These are phyloP conservation scores for Drosophila pallidifrons DNA, from an alignment of 1,140 invertebrate genomes.

Conservation along the genomic window DNA sequence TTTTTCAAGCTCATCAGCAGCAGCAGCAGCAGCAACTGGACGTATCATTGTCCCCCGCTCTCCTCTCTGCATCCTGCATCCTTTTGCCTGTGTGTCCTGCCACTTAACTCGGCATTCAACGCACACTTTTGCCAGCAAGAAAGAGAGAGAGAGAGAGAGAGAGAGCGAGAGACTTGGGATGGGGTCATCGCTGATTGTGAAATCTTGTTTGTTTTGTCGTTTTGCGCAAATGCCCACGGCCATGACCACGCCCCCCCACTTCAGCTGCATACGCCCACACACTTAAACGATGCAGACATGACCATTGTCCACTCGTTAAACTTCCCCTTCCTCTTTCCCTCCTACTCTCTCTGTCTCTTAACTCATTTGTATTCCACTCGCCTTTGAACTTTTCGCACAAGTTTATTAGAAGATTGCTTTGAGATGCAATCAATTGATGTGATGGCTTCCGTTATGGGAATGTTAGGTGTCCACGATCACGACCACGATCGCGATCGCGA, in stretches of 20 bases:
- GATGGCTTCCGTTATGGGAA: slow-evolving; percentile 29
- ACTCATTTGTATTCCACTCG: slow-evolving; percentile 10
- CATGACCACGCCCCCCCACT: slow-evolving; percentile 20
- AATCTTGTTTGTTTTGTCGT: slow-evolving; percentile 71
- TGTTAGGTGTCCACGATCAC: slow-evolving; percentile 33
- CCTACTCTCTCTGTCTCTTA: background rate
- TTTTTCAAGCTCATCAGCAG: slow-evolving; percentile 60
- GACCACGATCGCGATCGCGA: background rate
- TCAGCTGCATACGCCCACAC: background rate
- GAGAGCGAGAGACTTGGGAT: too few species aligned
- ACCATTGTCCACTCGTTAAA: slow-evolving; percentile 23
- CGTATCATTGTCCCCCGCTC: slow-evolving; percentile 3
- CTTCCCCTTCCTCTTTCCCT: background rate
- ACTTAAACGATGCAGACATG: slow-evolving; percentile 40
- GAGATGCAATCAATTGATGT: slow-evolving; percentile 21
- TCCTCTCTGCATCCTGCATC: background rate
- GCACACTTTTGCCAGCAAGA: slow-evolving; percentile 60
- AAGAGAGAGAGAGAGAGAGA: too few species aligned
- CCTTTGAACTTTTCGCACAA: slow-evolving; percentile 34
- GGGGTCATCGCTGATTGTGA: slow-evolving; percentile 73
- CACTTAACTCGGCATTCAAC: slow-evolving; percentile 71
- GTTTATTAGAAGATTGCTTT: slow-evolving; percentile 41
- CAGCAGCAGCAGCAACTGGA: slow-evolving; percentile 7
- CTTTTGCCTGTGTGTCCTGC: slow-evolving; percentile 17
- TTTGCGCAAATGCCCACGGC: slow-evolving; percentile 14